Conservation (phyloP, 2,113 vertebrate species). For the Catagonus wagneri region DNA sequence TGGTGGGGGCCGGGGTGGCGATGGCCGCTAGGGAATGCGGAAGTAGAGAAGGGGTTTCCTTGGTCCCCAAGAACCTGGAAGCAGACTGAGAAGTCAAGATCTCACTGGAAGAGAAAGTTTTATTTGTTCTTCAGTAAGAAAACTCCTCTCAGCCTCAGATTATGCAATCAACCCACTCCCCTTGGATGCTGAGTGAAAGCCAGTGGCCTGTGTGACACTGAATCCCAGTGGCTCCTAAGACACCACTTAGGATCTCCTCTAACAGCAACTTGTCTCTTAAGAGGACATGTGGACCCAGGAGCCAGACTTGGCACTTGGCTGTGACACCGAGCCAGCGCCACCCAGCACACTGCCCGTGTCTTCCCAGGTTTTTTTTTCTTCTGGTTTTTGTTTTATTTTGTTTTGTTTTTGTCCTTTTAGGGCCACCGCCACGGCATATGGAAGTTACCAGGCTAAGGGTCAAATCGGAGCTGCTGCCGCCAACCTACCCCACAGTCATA, state of each 20-base stretch:
- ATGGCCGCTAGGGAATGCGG: neutral
- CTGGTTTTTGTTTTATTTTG: too few relatives aligned
- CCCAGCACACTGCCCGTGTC: neutral
- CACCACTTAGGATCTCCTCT: neutral
- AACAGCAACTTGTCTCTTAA: neutral
- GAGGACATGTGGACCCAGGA: neutral
- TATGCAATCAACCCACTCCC: neutral
- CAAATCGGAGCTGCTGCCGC: too few relatives aligned
- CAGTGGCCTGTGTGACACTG: fast-evolving
- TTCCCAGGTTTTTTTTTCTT: neutral
- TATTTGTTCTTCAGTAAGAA: neutral
- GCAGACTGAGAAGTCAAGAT: neutral
- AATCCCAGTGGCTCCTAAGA: neutral
- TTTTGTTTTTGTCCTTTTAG: too few relatives aligned
- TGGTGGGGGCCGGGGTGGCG: neutral
- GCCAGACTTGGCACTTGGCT: neutral
- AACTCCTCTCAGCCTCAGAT: neutral
- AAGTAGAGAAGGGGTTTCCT: neutral
- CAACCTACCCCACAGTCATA: too few relatives aligned
- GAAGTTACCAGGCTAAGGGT: too few relatives aligned
- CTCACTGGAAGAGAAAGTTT: neutral
- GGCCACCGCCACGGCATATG: too few relatives aligned
- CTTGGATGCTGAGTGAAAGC: fast-evolving
- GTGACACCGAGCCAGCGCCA: neutral
- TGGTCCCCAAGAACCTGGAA: neutral